Percentiles rank a stretch among this genome's conserved stretches.
These are phyloP conservation scores for Beaufortia kweichowensis DNA, from an alignment of 2,113 vertebrate species.

Conservation along the genomic window DNA sequence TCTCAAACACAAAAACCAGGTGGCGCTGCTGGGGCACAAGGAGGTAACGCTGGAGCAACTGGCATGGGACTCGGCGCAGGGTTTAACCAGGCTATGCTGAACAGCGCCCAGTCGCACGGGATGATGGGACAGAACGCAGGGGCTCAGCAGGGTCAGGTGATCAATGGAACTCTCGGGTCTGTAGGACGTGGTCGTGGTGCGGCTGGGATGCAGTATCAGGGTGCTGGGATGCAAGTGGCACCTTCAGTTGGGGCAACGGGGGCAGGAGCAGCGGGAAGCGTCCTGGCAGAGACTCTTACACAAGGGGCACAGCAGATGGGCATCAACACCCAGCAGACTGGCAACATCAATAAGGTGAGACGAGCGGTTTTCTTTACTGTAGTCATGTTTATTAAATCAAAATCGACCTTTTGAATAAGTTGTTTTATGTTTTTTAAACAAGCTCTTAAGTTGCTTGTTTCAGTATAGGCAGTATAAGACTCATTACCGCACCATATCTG, in stretches of 20 bases:
- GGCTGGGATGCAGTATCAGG: slow-evolving; percentile 85
- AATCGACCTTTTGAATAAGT: no score
- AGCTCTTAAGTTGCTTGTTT: no score
- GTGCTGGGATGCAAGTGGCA: slow-evolving; percentile 79
- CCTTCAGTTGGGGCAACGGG: slow-evolving; percentile 66
- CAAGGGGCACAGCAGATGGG: slow-evolving; percentile 91
- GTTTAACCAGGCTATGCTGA: slow-evolving; percentile 90
- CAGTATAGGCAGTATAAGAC: not conserved
- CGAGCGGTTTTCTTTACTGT: not conserved
- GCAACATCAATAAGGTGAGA: slow-evolving; percentile 91
- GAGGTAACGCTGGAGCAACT: slow-evolving; percentile 73
- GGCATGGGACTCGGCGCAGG: slow-evolving; percentile 87
- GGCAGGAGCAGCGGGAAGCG: slow-evolving; percentile 78
- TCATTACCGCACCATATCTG: not conserved
- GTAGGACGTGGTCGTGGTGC: slow-evolving; percentile 86
- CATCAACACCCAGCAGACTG: slow-evolving; percentile 68
- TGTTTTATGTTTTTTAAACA: no score
- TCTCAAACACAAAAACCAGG: slow-evolving; percentile 91
- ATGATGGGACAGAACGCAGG: slow-evolving; percentile 85
- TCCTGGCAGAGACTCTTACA: slow-evolving; percentile 91
- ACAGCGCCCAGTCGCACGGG: slow-evolving; percentile 85
- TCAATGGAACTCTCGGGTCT: slow-evolving; percentile 91
- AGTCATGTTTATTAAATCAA: not conserved
- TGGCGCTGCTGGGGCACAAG: slow-evolving; percentile 79
- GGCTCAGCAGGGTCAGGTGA: slow-evolving; percentile 86